Percentiles rank a stretch among this genome's conserved stretches.
Evolutionary conservation across 2,888 invertebrate species (phyloP).

Genomic region (Amiota communis): DNA sequence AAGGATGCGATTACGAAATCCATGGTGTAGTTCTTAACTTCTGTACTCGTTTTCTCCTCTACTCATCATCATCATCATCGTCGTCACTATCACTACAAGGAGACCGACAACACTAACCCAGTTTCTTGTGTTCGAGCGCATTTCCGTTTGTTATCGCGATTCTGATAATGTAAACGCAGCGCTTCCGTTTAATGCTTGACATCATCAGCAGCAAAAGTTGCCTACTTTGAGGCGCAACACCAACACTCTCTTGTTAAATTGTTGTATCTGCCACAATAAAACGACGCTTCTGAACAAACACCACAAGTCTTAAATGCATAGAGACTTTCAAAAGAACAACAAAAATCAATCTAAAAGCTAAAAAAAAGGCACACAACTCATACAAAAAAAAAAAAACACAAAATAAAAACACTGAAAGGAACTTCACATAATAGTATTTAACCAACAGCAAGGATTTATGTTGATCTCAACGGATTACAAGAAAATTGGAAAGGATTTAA

Average conservation of each 20-base stretch:
- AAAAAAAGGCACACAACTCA: neutral
- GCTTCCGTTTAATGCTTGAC: slow-evolving; percentile 58
- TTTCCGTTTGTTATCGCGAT: slow-evolving; percentile 62
- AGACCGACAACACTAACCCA: neutral
- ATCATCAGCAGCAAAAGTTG: slow-evolving; percentile 30
- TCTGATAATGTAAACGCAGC: slow-evolving; percentile 57
- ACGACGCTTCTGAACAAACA: neutral
- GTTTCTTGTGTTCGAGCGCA: slow-evolving; percentile 50
- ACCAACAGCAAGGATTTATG: slow-evolving; percentile 45
- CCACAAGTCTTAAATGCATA: neutral
- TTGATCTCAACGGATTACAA: slow-evolving; percentile 60
- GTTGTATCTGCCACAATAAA: too few relatives aligned
- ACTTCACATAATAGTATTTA: slow-evolving; percentile 43
- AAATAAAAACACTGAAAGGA: slow-evolving; percentile 29
- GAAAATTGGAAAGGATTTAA: slow-evolving; percentile 64
- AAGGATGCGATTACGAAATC: too few relatives aligned
- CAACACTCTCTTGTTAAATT: too few relatives aligned
- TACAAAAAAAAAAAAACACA: slow-evolving; percentile 25
- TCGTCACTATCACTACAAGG: neutral
- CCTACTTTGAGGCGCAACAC: slow-evolving; percentile 26
- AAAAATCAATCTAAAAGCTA: slow-evolving; percentile 5
- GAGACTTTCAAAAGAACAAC: neutral
- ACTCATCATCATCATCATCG: slow-evolving; percentile 3
- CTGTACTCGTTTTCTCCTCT: neutral
- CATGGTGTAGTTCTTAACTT: too few relatives aligned